These are phyloP conservation scores for Drosophila nebulosa DNA, from an alignment of 1,140 invertebrate species.

Conservation along the genomic window DNA sequence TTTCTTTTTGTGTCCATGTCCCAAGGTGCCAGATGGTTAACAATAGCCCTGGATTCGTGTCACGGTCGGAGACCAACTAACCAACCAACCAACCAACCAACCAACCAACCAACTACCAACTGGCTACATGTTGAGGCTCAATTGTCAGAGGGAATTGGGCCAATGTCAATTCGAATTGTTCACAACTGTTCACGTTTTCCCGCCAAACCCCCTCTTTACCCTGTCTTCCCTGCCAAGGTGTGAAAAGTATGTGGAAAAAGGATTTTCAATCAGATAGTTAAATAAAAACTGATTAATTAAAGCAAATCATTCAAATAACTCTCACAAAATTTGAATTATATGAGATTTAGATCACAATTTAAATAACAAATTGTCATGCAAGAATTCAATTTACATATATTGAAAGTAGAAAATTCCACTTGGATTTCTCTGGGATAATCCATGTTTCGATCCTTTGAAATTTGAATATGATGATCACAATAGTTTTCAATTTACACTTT, in stretches of 20 bases:
- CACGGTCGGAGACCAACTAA: conserved; percentile 36
- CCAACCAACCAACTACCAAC: not conserved
- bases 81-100: too few relatives aligned
- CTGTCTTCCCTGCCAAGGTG: too few relatives aligned
- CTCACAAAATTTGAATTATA: too few relatives aligned
- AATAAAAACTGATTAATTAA: not conserved
- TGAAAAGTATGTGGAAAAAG: not conserved
- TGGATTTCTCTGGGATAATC: too few relatives aligned
- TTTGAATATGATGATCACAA: not conserved
- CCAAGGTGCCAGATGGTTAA: conserved; percentile 47
- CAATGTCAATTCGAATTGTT: conserved; percentile 55
- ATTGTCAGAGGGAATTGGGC: conserved; percentile 49
- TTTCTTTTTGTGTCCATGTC: conserved; percentile 25
- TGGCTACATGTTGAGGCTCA: conserved; percentile 32
- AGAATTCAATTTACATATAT: too few relatives aligned
- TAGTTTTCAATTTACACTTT: not conserved
- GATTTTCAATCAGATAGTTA: not conserved
- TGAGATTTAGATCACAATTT: too few relatives aligned
- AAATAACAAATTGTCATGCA: too few relatives aligned
- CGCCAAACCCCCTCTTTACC: not conserved
- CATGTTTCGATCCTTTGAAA: too few relatives aligned
- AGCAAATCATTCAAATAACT: not conserved
- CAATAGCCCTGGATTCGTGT: conserved; percentile 48
- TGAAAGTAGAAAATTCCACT: too few relatives aligned
- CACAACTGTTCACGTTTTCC: conserved; percentile 55